A percentile compares a stretch with the other conserved stretches of the same genome.
These are phyloP conservation scores for Sebastes taczanowskii DNA, from an alignment of 2,797 vertebrate genomes.

Conservation along the genomic window DNA sequence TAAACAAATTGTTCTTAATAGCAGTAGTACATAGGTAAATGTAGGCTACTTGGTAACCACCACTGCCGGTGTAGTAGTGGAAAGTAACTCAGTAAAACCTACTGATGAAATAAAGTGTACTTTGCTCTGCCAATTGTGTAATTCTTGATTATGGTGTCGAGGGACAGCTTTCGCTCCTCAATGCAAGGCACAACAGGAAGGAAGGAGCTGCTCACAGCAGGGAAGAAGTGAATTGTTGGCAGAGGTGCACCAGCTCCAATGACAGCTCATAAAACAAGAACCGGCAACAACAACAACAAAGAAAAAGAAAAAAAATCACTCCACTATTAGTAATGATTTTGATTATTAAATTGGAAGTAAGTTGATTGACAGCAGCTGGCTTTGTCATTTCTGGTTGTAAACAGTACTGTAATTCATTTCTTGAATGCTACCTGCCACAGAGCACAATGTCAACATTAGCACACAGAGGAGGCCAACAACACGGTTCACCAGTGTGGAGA, in stretches of 20 bases:
- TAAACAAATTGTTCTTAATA: background rate
- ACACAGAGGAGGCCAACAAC: too few relatives aligned
- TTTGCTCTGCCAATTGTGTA: background rate
- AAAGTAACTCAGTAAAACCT: background rate
- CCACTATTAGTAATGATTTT: background rate
- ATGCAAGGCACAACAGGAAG: background rate
- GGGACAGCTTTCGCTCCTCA: background rate
- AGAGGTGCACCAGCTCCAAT: background rate
- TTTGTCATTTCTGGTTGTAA: background rate
- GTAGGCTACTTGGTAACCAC: background rate
- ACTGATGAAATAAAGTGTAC: background rate
- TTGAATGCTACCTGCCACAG: background rate
- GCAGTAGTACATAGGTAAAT: background rate
- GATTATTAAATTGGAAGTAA: background rate
- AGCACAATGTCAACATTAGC: background rate
- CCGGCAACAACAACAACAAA: too few relatives aligned
- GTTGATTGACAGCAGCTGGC: background rate
- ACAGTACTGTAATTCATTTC: background rate
- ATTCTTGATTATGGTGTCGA: background rate
- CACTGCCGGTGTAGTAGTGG: background rate
- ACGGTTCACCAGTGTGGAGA: background rate
- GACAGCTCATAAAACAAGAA: constrained; percentile 24
- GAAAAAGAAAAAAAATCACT: too few relatives aligned
- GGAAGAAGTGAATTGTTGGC: background rate
- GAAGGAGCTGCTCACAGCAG: background rate